These are phyloP conservation scores for Sebastes diploproa DNA, from an alignment of 2,797 vertebrate genomes.

Conservation along the genomic window DNA sequence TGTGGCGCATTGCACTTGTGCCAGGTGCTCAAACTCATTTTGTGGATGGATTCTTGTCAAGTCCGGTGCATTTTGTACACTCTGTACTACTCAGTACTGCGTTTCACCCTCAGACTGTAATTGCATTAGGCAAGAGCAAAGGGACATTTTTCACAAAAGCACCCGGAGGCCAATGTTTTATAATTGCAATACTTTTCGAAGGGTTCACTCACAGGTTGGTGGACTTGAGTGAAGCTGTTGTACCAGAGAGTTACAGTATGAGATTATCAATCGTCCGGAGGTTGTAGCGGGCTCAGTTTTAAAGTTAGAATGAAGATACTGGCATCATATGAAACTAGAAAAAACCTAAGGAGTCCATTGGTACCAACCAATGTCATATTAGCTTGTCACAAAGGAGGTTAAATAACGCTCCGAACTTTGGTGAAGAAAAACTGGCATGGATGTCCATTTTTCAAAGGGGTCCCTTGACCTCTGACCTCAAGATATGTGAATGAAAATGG, in stretches of 20 bases:
- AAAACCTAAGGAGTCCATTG: no score
- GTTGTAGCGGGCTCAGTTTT: no score
- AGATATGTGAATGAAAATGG: no score
- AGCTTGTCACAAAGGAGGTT: no score
- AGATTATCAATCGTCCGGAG: no score
- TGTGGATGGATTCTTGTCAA: constrained; percentile 35
- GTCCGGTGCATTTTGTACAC: constrained; percentile 28
- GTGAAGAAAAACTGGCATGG: no score
- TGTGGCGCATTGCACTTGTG: constrained; percentile 21
- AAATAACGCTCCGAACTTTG: no score
- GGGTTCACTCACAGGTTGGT: constrained; percentile 43
- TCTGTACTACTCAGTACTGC: neutral
- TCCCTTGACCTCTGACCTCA: no score
- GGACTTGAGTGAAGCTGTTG: neutral
- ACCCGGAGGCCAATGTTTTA: constrained; percentile 24
- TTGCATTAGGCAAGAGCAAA: constrained; percentile 32
- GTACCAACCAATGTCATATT: no score
- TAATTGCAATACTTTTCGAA: constrained; percentile 13
- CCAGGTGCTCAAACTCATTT: constrained; percentile 32
- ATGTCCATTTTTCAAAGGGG: no score
- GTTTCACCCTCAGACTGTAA: constrained; percentile 4
- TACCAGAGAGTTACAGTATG: neutral
- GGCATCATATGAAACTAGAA: no score
- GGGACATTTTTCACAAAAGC: constrained; percentile 24
- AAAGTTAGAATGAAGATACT: no score